Evolutionary conservation across 2,113 vertebrate species (phyloP), one percentile per base, ranked within the genome.

Genomic region (Cardinalis cardinalis): DNA sequence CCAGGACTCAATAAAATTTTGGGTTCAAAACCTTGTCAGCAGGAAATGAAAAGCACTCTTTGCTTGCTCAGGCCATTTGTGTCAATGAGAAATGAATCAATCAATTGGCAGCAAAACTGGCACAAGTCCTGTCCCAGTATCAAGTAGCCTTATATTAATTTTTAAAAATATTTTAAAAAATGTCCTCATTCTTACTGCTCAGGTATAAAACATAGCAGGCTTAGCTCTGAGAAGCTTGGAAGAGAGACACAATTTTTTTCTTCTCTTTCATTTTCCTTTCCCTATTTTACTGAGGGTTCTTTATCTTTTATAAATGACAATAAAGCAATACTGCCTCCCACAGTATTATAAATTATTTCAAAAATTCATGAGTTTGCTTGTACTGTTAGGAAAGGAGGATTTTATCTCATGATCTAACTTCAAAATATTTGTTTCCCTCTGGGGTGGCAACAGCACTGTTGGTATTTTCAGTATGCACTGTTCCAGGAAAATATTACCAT

Each of bases 11-110:
- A 25, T 44, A 64, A 46, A 82, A 83, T 66, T 36, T 73, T 80
- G 48, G 9, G 19, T 89, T 92, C 48, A 73, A 88, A 89, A 89
- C 19, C n/a, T 53, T 82, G 24, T 85, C 38, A 83, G 16, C 63
- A 87, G 43, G 32, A 89, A 70, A 83, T 28, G 16, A 89, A n/a
- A 69, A 58, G 8, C 12, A 46, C 10, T 12, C 36, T 73, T 85
- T 55, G 14, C 34, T 89, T 91, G 19, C 29, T 65, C 59, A 63
- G 36, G 23, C 28, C 12, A 10, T 73, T 70, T 80, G 9, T 43
- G 32, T 76, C 71, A 63, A 40, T 43, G 38, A 73, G 40, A 91
- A 87, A 83, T 60, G 7, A 64, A 87, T 71, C 49, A 79, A 44
- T 53, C 10, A 5, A 21, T 38, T 29, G 49, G 26, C 40, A 80